Evolutionary conservation across 2,888 invertebrate genomes (phyloP), one percentile per base, ranked within the genome.

Genomic region (Macrosiphum euphorbiae): DNA sequence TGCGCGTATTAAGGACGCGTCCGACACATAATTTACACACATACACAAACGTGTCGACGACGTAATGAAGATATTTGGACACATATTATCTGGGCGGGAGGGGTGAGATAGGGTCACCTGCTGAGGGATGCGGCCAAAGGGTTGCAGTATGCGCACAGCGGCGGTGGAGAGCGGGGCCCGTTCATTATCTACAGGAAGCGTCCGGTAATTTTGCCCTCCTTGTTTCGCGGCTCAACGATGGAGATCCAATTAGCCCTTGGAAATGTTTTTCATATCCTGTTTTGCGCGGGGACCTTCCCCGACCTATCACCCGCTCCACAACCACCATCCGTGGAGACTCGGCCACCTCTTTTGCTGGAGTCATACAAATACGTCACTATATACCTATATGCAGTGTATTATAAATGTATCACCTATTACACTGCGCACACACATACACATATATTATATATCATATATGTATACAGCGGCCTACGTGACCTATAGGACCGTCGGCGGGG

Each of bases 221-320:
- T 94, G 94, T 94, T 90, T 94, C 90, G 90, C 52, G 52, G 84
- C 90, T 61, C 94, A 85, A 94, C 94, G 85, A 90, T 89, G 90
- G 85, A 90, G 94, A 94, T 94, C 90, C 90, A 94, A 94, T 94
- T 94, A 94, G 94, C 94, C 94, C 50, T 90, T 90, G 94, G 94
- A 94, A 94, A 90, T 55, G 94, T 94, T 94, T 94, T 94, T 90
- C 94, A 94, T 94, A 94, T 94, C 94, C 94, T 94, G 94, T 94
- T 94, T 94, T 90, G 90, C 90, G 78, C 78, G 78, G 78, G 78
- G 35, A 78, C 78, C 78, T 78, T 78, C 7, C 35, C 78, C n/a
- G 67, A n/a, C 67, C 67, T 20, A 20, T 5, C n/a, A 28, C 52
- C 86, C 35, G 7, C n/a, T 16, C 90, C 61, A 26, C 84, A 1